Evolutionary conservation across 2,888 invertebrate genomes (phyloP).

Genomic region (Pseudoips prasinana): DNA sequence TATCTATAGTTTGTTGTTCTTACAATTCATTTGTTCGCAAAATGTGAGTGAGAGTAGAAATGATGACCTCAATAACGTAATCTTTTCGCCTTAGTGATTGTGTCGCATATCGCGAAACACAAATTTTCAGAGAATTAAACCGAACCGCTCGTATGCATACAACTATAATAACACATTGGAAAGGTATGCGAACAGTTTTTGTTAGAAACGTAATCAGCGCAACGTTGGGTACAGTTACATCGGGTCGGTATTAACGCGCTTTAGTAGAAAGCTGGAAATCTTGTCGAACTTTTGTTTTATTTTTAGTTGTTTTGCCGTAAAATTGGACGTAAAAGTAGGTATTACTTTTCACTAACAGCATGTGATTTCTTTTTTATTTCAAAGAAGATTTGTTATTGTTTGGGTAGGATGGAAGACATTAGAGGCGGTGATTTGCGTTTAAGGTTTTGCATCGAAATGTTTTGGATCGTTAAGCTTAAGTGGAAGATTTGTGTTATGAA

Average conservation of each 20-base stretch:
- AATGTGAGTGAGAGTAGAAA: conserved; percentile 1
- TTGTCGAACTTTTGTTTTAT: conserved; percentile 23
- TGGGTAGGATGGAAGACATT: conserved; percentile 20
- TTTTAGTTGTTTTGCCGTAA: conserved; percentile 23
- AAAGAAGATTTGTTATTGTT: conserved; percentile 17
- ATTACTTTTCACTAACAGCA: conserved; percentile 25
- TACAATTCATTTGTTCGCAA: background rate
- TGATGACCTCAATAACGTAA: conserved; percentile 5
- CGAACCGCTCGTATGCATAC: conserved; percentile 9
- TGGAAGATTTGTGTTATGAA: conserved; percentile 13
- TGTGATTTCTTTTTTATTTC: conserved; percentile 31
- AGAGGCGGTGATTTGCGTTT: conserved; percentile 26
- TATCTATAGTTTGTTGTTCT: too few species aligned
- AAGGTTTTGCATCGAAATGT: conserved; percentile 7
- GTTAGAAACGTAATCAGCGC: conserved; percentile 46
- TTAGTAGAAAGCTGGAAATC: conserved; percentile 30
- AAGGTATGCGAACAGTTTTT: conserved; percentile 48
- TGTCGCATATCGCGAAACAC: conserved; percentile 3
- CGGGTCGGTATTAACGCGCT: conserved; percentile 37
- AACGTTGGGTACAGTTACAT: conserved; percentile 52
- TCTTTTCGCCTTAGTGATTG: background rate
- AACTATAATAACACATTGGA: conserved; percentile 27
- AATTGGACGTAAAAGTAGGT: conserved; percentile 22
- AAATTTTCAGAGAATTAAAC: conserved; percentile 5
- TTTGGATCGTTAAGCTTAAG: conserved; percentile 15